Evolutionary conservation across 2,888 invertebrate genomes (phyloP).

Genomic region (Idaea aversata): DNA sequence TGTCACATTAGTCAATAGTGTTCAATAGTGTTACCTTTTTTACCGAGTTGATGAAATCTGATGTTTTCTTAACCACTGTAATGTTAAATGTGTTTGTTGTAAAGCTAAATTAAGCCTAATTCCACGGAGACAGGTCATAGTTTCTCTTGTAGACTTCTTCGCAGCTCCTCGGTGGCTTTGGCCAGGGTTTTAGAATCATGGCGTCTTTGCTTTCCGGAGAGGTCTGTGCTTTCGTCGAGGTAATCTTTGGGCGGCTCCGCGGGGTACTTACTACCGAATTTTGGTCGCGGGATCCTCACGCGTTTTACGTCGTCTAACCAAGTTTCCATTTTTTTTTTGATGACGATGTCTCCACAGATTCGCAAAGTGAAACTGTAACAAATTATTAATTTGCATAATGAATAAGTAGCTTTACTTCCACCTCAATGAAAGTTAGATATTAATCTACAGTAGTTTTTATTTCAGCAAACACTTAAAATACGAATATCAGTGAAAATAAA

Average conservation of each 20-base stretch:
- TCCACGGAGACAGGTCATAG: slow-evolving; percentile 75
- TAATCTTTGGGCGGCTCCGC: slow-evolving; percentile 90
- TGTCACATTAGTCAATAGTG: not conserved
- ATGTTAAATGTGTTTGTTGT: slow-evolving; percentile 1
- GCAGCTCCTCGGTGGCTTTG: slow-evolving; percentile 88
- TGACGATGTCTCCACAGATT: slow-evolving; percentile 5
- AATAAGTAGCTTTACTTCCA: not conserved
- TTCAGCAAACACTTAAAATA: too few relatives aligned
- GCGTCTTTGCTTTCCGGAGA: slow-evolving; percentile 72
- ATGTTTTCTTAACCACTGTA: not conserved
- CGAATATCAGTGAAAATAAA: too few relatives aligned
- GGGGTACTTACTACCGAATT: slow-evolving; percentile 86
- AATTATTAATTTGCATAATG: slow-evolving; percentile 7
- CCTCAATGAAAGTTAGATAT: not conserved
- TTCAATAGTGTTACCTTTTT: not conserved
- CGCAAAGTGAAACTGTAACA: slow-evolving; percentile 8
- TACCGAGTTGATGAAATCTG: not conserved
- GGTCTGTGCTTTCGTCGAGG: slow-evolving; percentile 82
- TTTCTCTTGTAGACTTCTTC: slow-evolving; percentile 87
- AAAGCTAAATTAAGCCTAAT: slow-evolving; percentile 47
- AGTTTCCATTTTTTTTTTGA: slow-evolving; percentile 84
- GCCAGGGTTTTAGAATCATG: slow-evolving; percentile 79
- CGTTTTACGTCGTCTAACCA: slow-evolving; percentile 92
- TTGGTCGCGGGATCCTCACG: slow-evolving; percentile 91
- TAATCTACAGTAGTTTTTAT: not conserved